A percentile compares a stretch with the other conserved stretches of the same genome.
phyloP scores from a whole-genome alignment of 2,797 vertebrate genomes.

The Sphenodon punctatus region DNA sequence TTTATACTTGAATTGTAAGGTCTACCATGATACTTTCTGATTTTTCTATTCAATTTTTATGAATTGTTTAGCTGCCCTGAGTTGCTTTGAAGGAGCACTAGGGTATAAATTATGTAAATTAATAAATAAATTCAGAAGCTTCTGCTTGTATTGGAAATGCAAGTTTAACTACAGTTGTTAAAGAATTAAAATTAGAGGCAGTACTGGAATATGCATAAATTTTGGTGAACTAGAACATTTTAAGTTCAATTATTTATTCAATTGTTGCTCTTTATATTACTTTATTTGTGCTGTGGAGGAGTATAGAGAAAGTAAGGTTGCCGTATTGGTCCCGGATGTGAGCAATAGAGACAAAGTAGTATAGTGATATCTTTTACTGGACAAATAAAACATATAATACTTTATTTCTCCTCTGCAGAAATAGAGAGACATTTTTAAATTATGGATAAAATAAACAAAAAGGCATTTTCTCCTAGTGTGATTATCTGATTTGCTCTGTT shows the following conservation, averaged over 20 bases:
- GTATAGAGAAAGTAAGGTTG: no score
- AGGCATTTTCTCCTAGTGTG: fast-evolving
- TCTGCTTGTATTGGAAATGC: background rate
- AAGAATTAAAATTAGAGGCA: background rate
- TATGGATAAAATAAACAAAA: background rate
- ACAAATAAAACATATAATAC: no score
- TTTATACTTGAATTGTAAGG: background rate
- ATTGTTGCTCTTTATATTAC: background rate
- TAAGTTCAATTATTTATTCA: background rate
- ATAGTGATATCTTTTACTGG: no score
- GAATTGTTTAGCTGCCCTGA: no score
- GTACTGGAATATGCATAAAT: background rate
- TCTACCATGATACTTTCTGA: background rate
- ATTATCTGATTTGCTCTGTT: background rate
- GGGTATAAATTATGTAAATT: no score
- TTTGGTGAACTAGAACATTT: background rate
- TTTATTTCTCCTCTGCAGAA: no score
- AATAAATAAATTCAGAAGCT: background rate
- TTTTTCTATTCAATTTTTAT: no score
- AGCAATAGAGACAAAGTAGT: no score
- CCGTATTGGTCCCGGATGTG: no score
- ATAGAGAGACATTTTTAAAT: background rate
- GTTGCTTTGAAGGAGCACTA: no score
- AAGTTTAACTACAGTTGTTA: background rate
- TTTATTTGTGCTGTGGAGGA: background rate